These are phyloP conservation scores for Noctua janthe DNA, from an alignment of 2,888 invertebrate genomes.

Conservation along the genomic window DNA sequence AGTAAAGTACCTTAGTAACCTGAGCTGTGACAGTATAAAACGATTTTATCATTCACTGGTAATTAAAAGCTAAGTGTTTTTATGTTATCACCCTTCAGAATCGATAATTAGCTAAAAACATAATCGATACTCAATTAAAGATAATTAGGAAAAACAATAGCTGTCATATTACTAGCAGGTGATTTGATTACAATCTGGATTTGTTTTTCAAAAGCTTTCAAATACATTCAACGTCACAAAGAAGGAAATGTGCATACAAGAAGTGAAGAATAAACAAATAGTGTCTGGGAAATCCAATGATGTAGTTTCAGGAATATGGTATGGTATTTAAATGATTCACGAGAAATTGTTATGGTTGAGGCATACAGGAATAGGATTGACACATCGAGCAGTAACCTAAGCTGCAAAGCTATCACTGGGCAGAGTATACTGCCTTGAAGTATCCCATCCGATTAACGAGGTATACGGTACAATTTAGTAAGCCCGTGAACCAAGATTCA, in stretches of 20 bases:
- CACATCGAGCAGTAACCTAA: background rate
- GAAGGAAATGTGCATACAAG: conserved; percentile 4
- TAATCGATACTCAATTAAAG: conserved; percentile 5
- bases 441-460: background rate
- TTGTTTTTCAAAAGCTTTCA: conserved; percentile 39
- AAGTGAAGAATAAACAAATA: conserved; percentile 18
- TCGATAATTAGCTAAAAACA: conserved; percentile 43
- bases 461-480: background rate
- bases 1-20: conserved; percentile 18
- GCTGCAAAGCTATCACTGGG: background rate
- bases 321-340: conserved; percentile 17
- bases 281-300: conserved; percentile 21
- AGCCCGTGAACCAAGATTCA: background rate
- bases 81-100: conserved; percentile 26
- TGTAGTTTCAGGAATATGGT: conserved; percentile 10
- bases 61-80: conserved; percentile 43
- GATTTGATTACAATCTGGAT: conserved; percentile 21
- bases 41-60: conserved; percentile 5
- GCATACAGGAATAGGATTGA: background rate
- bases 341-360: conserved; percentile 7
- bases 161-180: conserved; percentile 7
- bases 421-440: conserved; percentile 26
- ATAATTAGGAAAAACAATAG: conserved; percentile 47
- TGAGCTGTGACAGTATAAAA: conserved; percentile 7
- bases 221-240: conserved; percentile 14